A percentile compares a stretch with the other conserved stretches of the same genome.
phyloP scores from a whole-genome alignment of 2,113 vertebrate genomes.

The Heterotis niloticus region DNA sequence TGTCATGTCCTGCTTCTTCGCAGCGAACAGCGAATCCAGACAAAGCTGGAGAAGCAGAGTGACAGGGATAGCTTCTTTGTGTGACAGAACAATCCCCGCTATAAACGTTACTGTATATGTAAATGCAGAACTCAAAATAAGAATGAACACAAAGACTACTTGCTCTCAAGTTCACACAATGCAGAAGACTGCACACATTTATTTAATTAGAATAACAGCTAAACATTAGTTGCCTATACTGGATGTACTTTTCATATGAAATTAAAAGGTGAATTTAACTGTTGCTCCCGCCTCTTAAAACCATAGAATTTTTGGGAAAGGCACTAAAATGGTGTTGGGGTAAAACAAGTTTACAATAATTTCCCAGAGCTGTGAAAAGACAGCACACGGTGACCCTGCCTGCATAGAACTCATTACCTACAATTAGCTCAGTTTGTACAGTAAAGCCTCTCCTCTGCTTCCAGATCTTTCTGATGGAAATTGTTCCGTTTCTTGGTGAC shows the following conservation, averaged over 20 bases:
- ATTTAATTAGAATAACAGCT: not conserved
- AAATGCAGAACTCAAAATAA: not conserved
- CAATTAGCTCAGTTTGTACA: not conserved
- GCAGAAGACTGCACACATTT: not conserved
- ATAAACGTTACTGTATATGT: not conserved
- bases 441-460: not conserved
- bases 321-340: not conserved
- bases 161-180: not conserved
- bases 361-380: not conserved
- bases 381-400: too few relatives aligned
- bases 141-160: not conserved
- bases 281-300: not conserved
- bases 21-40: not conserved
- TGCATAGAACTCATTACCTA: not conserved
- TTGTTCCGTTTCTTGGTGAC: not conserved
- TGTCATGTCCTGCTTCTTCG: not conserved
- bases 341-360: too few relatives aligned
- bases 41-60: not conserved
- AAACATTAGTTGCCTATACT: not conserved
- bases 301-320: not conserved
- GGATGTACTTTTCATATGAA: not conserved
- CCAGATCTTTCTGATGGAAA: not conserved
- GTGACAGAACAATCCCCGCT: not conserved
- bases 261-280: not conserved
- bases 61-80: not conserved